phyloP scores from a whole-genome alignment of 2,888 invertebrate genomes.

The Loripinus fragilis region DNA sequence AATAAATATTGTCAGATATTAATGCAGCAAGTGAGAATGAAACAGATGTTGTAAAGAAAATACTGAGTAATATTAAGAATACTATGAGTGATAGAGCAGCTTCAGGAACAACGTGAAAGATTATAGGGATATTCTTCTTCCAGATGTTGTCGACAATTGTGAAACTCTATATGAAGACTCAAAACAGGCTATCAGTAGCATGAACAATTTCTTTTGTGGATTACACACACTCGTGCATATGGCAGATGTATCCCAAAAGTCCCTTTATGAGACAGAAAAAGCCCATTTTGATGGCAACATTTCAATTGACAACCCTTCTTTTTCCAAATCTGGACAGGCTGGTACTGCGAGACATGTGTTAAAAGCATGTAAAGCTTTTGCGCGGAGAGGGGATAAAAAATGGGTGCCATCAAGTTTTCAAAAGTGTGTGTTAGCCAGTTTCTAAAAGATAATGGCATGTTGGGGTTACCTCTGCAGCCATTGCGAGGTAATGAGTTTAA shows the following conservation, averaged over 20 bases:
- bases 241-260: conserved; percentile 19
- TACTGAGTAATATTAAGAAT: conserved; percentile 27
- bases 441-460: conserved; percentile 32
- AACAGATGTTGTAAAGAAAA: conserved; percentile 11
- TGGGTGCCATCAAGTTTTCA: conserved; percentile 42
- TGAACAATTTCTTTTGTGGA: conserved; percentile 32
- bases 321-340: conserved; percentile 23
- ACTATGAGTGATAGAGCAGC: conserved; percentile 36
- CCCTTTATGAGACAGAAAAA: conserved; percentile 13
- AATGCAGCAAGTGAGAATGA: not conserved
- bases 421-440: conserved; percentile 31
- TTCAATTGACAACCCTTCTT: not conserved
- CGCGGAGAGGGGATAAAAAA: conserved; percentile 36
- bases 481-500: conserved; percentile 49
- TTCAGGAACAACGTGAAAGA: conserved; percentile 19
- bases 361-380: conserved; percentile 37
- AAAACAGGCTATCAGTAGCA: conserved; percentile 15
- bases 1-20: conserved; percentile 16
- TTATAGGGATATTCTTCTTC: conserved; percentile 15
- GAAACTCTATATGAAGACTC: conserved; percentile 7
- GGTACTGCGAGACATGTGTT: conserved; percentile 22
- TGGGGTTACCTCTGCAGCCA: conserved; percentile 30
- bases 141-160: conserved; percentile 19
- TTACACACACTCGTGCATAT: conserved; percentile 36
- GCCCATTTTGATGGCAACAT: conserved; percentile 16